Conservation (phyloP, 2,113 vertebrate genomes). For the Sialia sialis region DNA sequence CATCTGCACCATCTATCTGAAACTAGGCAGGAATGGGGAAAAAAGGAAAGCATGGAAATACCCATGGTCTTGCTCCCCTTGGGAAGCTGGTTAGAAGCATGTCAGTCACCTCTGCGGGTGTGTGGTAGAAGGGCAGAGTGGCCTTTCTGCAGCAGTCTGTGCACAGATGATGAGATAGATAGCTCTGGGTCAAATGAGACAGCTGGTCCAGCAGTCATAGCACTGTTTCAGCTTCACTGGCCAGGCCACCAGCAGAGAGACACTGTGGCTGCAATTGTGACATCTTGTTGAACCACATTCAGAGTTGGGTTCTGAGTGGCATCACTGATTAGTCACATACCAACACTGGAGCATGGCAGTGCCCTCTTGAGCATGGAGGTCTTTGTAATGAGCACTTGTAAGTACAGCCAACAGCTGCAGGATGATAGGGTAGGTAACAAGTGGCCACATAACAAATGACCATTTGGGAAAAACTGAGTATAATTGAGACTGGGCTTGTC, state of each 20-base stretch:
- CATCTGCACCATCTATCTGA: not conserved
- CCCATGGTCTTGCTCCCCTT: not conserved
- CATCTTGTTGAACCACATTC: not conserved
- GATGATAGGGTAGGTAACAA: not conserved
- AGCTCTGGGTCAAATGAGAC: not conserved
- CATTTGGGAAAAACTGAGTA: not conserved
- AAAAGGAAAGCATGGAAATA: not conserved
- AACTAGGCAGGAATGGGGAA: not conserved
- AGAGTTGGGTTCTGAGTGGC: not conserved
- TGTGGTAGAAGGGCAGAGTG: not conserved
- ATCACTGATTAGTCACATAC: not conserved
- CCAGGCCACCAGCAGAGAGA: not conserved
- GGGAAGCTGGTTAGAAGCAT: not conserved
- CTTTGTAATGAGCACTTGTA: not conserved
- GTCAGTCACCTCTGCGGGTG: not conserved
- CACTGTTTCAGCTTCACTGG: not conserved
- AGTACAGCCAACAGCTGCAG: not conserved
- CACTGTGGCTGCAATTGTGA: not conserved
- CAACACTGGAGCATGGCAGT: not conserved
- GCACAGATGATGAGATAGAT: not conserved
- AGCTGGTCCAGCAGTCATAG: not conserved
- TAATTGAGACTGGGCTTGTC: not conserved
- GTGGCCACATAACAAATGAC: not conserved
- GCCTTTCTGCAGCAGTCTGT: not conserved
- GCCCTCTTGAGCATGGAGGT: not conserved